Evolutionary conservation across 2,113 vertebrate genomes (phyloP), one percentile per base, ranked within the genome.

Genomic region (Dicerorhinus sumatrensis): DNA sequence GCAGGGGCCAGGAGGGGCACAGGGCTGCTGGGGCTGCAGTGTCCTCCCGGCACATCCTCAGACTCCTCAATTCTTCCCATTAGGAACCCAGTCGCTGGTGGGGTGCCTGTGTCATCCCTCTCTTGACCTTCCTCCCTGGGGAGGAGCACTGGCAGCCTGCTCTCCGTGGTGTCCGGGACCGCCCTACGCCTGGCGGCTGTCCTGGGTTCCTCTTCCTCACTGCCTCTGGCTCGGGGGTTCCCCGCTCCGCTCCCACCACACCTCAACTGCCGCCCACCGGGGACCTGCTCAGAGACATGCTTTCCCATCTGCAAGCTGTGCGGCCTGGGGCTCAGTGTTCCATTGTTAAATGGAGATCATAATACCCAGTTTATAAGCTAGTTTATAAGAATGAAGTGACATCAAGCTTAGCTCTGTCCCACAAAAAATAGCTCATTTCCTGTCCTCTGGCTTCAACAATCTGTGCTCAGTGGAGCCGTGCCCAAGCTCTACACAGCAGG

Each of bases 181-280:
- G 29, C 29, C 87, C 72, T 65, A 70, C 67, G 27, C 31, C 82
- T 0, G 1, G 42, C 2, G 23, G 4, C 76, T 1, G 3, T 36
- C 73, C 10, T 18, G 46, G 69, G 72, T 96, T 97, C 95, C 89
- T 96, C 95, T 97, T 97, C 89, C 93, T 92, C 48, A 33, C 29
- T 27, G 8, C 72, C 46, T 76, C 84, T 51, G 75, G 46, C 14
- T 0, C 2, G 3, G n/a, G 83, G 20, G 70, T 63, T 63, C 79
- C 17, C 67, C 17, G 6, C 46, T n/a, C 29, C 1, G 54, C 46
- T 67, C 27, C 33, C 56, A 54, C 25, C 12, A 51, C 58, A n/a
- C 51, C 13, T 33, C 51, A 58, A 21, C 25, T 8, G 7, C 46
- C 23, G 12, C 29, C 65, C 14, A 54, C 51, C 2, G 51, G 73